Percentiles rank a stretch among this genome's conserved stretches.
phyloP scores from a whole-genome alignment of 2,797 vertebrate genomes.

The Lagorchestes hirsutus region DNA sequence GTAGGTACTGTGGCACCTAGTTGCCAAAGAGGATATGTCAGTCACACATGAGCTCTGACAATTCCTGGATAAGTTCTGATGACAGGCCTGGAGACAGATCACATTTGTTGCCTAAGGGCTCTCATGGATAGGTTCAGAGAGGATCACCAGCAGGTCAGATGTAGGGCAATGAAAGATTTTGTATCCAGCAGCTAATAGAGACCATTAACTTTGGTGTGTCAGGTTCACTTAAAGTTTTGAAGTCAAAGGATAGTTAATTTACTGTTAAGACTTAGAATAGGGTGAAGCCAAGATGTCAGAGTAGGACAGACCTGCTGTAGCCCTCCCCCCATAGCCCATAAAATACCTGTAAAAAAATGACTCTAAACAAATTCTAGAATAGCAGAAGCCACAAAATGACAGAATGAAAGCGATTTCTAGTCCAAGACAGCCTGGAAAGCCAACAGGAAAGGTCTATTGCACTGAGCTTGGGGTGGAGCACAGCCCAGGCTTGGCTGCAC shows the following conservation, averaged over 20 bases:
- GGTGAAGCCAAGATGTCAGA: too few relatives aligned
- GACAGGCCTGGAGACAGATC: not conserved
- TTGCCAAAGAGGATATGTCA: not conserved
- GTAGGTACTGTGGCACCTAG: not conserved
- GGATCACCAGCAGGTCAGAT: not conserved
- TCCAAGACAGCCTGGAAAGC: too few relatives aligned
- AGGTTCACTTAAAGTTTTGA: not conserved
- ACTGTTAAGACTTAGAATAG: not conserved
- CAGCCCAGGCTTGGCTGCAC: too few relatives aligned
- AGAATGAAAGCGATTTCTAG: too few relatives aligned
- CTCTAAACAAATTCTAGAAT: too few relatives aligned
- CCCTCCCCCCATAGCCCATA: too few relatives aligned
- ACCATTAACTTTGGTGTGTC: not conserved
- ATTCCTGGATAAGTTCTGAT: not conserved
- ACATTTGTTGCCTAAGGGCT: not conserved
- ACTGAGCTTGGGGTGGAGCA: too few relatives aligned
- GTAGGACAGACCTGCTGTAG: too few relatives aligned
- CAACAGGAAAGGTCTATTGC: too few relatives aligned
- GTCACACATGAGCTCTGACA: not conserved
- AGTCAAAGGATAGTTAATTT: not conserved
- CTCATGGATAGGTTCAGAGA: not conserved
- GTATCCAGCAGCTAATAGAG: not conserved
- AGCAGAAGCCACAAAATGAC: too few relatives aligned
- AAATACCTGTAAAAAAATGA: too few relatives aligned
- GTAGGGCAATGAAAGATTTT: not conserved